Evolutionary conservation across 2,888 invertebrate genomes (phyloP).

Genomic region (Brachycybe producta): DNA sequence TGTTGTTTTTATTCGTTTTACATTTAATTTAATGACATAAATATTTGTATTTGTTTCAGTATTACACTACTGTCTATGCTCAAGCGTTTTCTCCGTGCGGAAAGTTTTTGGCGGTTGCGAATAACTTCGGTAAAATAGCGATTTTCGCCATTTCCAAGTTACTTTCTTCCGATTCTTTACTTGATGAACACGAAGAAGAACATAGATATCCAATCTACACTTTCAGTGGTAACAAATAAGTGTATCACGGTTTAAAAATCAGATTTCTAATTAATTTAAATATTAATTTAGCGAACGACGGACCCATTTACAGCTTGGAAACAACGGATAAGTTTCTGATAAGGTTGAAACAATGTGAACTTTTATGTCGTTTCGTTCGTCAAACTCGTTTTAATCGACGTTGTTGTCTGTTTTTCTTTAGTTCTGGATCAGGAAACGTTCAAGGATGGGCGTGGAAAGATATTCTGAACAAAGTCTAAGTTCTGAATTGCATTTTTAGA

Average conservation of each 20-base stretch:
- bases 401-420: constrained; percentile 31
- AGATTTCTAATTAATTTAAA: too few species aligned
- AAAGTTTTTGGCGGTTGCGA: constrained; percentile 65
- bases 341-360: background rate
- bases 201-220: too few species aligned
- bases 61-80: constrained; percentile 64
- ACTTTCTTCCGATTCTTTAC: background rate
- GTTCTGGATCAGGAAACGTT: constrained; percentile 57
- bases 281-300: constrained; percentile 35
- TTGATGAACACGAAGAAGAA: too few species aligned
- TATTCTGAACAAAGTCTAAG: constrained; percentile 42
- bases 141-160: constrained; percentile 39
- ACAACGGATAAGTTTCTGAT: constrained; percentile 54
- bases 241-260: too few species aligned
- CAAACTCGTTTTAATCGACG: background rate
- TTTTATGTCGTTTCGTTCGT: background rate
- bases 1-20: too few species aligned
- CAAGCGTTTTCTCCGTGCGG: constrained; percentile 75
- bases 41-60: constrained; percentile 9
- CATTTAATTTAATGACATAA: too few species aligned
- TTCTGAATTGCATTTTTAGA: background rate
- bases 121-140: constrained; percentile 70
- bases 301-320: constrained; percentile 53
- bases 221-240: too few species aligned
- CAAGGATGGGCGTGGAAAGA: constrained; percentile 62